These are phyloP conservation scores for Ataeniobius toweri DNA, from an alignment of 2,797 vertebrate genomes.

Conservation along the genomic window DNA sequence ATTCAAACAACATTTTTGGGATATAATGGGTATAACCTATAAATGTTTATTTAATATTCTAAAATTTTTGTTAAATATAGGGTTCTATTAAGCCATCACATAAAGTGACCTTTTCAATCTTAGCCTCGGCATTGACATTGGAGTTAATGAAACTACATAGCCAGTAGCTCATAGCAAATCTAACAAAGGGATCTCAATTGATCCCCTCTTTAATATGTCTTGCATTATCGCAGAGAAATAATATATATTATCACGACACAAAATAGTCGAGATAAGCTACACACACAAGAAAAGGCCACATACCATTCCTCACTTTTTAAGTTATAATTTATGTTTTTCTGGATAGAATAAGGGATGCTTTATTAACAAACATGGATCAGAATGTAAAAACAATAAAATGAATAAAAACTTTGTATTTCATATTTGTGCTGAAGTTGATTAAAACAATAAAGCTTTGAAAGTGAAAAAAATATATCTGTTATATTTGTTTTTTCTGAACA, in stretches of 20 bases:
- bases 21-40: not conserved
- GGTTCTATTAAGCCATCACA: not conserved
- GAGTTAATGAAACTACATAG: not conserved
- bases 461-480: no score
- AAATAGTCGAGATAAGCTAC: not conserved
- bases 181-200: not conserved
- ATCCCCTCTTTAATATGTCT: not conserved
- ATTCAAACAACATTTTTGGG: not conserved
- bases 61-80: not conserved
- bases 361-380: no score
- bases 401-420: no score
- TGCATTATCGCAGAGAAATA: not conserved
- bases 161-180: not conserved
- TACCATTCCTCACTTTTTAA: no score
- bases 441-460: no score
- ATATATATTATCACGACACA: not conserved
- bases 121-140: not conserved
- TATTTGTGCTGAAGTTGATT: no score
- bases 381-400: no score
- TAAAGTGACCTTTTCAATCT: not conserved
- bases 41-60: not conserved
- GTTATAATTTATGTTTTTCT: no score
- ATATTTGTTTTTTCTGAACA: no score
- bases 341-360: no score
- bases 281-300: no score